Conservation (phyloP, 92 coral and sea anemone genomes). For the Parazoanthus atlanticus region DNA sequence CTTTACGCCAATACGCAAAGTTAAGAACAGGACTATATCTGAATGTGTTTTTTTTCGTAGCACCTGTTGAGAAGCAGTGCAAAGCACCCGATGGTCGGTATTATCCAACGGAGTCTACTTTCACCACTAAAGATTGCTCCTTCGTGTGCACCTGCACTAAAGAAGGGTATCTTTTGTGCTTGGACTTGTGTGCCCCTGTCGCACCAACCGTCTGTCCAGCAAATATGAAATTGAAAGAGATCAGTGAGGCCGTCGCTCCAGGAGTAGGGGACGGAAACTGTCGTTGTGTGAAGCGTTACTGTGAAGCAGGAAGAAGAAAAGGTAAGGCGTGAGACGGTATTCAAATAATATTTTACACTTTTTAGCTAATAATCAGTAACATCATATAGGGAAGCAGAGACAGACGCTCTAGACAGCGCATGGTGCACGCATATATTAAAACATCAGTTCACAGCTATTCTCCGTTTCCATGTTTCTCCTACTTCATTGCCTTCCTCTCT, state of each 20-base stretch:
- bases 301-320: background rate
- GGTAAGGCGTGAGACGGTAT: background rate
- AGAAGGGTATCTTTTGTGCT: conserved; percentile 1
- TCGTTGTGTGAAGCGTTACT: conserved; percentile 12
- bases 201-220: background rate
- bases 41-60: conserved; percentile 9
- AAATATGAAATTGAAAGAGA: conserved; percentile 8
- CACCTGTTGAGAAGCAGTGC: conserved; percentile 15
- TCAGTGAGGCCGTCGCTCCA: background rate
- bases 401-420: too few species aligned
- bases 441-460: too few species aligned
- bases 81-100: conserved; percentile 16
- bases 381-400: too few species aligned
- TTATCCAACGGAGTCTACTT: background rate
- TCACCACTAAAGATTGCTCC: conserved; percentile 26
- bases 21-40: background rate
- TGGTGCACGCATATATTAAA: too few species aligned
- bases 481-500: background rate
- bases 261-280: conserved; percentile 5
- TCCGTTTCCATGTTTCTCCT: background rate
- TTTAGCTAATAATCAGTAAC: too few species aligned
- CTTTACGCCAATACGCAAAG: too few species aligned
- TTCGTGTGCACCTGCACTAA: background rate
- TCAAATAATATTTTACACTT: background rate
- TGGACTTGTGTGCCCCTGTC: conserved; percentile 18